Evolutionary conservation across 1,140 invertebrate species (phyloP), one percentile per base, ranked within the genome.

Genomic region (Ips typographus): DNA sequence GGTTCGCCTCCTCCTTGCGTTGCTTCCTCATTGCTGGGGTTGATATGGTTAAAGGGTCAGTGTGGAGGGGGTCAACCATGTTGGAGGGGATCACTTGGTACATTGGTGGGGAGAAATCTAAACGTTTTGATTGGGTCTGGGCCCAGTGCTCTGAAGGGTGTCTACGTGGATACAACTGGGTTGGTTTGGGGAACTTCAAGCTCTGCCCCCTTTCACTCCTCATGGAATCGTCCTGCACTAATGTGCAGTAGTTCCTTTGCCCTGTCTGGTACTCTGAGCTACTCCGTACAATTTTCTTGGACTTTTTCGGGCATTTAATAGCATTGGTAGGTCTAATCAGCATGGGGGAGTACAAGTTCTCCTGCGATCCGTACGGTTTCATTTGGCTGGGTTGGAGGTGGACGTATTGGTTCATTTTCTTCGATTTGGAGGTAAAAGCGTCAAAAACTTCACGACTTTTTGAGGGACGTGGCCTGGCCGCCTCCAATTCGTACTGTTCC

Each of bases 401-500:
- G 8, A 40, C 22, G 42, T 22, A 65, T 1, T 22, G 38, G 4
- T 57, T 8, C 1, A 37, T 37, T 42, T 42, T n/a, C 42, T 65
- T 37, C 4, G 22, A 41, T 44, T 58, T 58, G 4, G 38, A 36
- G 3, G 2, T 5, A 55, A 71, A 71, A 1, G 55, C 56, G 3
- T 65, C 49, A 2, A 71, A 8, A 7, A 71, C 4, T 2, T 71
- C 63, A 3, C 39, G n/a, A 22, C 65, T 71, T 41, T 71, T 67
- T 5, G 39, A 47, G 2, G 49, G 52, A 36, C 64, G 40, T 2
- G 68, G 72, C 8, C 53, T 63, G 5, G 68, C 64, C 4, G 65
- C 64, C 47, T 73, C 68, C 2, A 73, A 52, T 42, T 73, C 68
- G 40, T 73, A 73, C 55, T 68, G 68, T 58, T 73, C 68, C n/a